Percentiles rank a stretch among this genome's conserved stretches.
Evolutionary conservation across 2,888 invertebrate genomes (phyloP).

Genomic region (Silvanus unidentatus): DNA sequence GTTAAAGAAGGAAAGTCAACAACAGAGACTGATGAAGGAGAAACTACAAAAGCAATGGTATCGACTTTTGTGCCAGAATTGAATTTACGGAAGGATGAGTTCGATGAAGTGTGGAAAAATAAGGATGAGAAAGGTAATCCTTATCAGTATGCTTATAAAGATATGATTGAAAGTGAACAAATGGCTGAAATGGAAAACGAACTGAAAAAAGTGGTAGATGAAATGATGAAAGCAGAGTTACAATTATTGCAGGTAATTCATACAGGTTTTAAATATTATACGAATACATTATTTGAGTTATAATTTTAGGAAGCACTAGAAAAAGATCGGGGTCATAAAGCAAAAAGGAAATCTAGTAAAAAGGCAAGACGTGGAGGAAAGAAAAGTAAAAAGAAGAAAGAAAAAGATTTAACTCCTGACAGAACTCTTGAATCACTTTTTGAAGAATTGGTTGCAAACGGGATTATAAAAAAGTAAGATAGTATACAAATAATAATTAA

Average conservation of each 20-base stretch:
- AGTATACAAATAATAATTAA: neutral
- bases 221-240: slow-evolving; percentile 64
- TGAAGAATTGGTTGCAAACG: slow-evolving; percentile 86
- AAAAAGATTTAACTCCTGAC: slow-evolving; percentile 90
- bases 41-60: slow-evolving; percentile 60
- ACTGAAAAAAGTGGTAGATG: slow-evolving; percentile 74
- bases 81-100: slow-evolving; percentile 65
- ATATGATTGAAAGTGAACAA: slow-evolving; percentile 81
- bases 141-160: slow-evolving; percentile 69
- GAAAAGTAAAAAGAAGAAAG: slow-evolving; percentile 88
- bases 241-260: slow-evolving; percentile 55
- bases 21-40: slow-evolving; percentile 60
- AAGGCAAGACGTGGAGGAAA: slow-evolving; percentile 74
- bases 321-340: slow-evolving; percentile 63
- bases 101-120: slow-evolving; percentile 77
- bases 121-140: slow-evolving; percentile 71
- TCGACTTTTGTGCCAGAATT: slow-evolving; percentile 71
- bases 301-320: slow-evolving; percentile 64
- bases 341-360: slow-evolving; percentile 75
- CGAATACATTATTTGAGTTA: neutral
- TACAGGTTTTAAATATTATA: neutral
- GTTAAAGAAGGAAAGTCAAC: slow-evolving; percentile 54
- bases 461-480: slow-evolving; percentile 73
- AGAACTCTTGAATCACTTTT: slow-evolving; percentile 84
- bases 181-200: slow-evolving; percentile 76